Conservation (phyloP, 1,140 invertebrate species). For the Calephelis virginiensis region DNA sequence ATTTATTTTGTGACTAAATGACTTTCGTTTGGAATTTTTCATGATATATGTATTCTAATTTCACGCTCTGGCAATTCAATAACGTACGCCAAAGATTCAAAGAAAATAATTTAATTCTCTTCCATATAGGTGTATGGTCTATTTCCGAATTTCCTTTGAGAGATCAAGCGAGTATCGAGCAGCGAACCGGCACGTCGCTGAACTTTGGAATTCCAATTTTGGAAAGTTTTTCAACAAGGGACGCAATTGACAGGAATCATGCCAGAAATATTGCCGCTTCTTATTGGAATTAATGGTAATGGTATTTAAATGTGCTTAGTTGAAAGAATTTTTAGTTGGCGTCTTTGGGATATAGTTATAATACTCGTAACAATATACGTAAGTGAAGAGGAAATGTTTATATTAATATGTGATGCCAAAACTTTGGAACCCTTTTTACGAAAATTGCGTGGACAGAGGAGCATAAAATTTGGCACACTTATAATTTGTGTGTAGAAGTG, state of each 20-base stretch:
- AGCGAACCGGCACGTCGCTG: conserved; percentile 65
- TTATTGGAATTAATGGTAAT: neutral
- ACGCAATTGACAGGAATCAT: conserved; percentile 61
- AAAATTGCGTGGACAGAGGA: too few species aligned
- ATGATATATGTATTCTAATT: conserved; percentile 31
- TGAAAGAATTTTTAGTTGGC: too few species aligned
- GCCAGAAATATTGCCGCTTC: conserved; percentile 1
- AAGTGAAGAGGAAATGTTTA: too few species aligned
- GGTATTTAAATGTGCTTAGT: neutral
- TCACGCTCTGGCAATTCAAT: conserved; percentile 45
- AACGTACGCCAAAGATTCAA: conserved; percentile 31
- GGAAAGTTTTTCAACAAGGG: conserved; percentile 73
- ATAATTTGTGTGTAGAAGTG: too few species aligned
- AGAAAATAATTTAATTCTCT: conserved; percentile 65
- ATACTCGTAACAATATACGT: too few species aligned
- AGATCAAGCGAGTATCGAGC: conserved; percentile 58
- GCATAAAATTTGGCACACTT: too few species aligned
- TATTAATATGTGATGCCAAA: too few species aligned
- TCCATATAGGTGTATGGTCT: conserved; percentile 58
- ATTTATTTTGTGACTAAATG: conserved; percentile 3
- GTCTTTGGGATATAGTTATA: neutral
- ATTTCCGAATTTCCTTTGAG: conserved; percentile 73
- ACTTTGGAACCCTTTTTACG: too few species aligned
- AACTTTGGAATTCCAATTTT: conserved; percentile 77
- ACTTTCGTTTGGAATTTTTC: conserved; percentile 4